Evolutionary conservation across 2,797 vertebrate genomes (phyloP).

Genomic region (Emys orbicularis): DNA sequence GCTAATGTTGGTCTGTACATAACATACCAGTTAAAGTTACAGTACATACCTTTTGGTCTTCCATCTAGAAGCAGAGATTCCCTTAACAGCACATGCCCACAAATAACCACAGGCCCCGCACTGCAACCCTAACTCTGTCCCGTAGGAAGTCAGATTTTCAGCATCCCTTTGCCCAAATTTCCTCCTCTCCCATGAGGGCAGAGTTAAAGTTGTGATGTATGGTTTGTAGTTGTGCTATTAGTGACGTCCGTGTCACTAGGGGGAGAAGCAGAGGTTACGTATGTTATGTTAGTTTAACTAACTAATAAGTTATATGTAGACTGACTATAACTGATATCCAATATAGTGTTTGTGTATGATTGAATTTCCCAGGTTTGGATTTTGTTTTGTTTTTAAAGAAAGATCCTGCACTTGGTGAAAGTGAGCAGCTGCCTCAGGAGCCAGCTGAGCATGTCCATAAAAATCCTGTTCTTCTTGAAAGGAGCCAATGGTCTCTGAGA

Average conservation of each 20-base stretch:
- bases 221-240: not conserved
- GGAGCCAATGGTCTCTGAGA: not conserved
- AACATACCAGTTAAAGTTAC: not conserved
- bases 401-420: not conserved
- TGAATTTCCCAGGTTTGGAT: not conserved
- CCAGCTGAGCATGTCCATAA: not conserved
- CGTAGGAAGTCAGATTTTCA: not conserved
- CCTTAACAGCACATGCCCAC: not conserved
- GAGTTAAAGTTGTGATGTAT: not conserved
- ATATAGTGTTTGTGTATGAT: fast-evolving
- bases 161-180: not conserved
- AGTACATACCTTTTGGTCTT: not conserved
- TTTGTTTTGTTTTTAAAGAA: fast-evolving
- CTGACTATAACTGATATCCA: fast-evolving
- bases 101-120: not conserved
- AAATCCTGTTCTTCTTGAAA: not conserved
- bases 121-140: fast-evolving
- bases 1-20: fast-evolving
- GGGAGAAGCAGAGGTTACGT: not conserved
- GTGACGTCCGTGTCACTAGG: not conserved
- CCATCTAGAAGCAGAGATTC: not conserved
- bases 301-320: not conserved
- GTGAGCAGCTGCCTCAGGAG: not conserved
- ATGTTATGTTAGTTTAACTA: not conserved
- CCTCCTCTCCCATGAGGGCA: not conserved